Conservation (phyloP, 1,140 invertebrate genomes). For the Eulimnadia texana region DNA sequence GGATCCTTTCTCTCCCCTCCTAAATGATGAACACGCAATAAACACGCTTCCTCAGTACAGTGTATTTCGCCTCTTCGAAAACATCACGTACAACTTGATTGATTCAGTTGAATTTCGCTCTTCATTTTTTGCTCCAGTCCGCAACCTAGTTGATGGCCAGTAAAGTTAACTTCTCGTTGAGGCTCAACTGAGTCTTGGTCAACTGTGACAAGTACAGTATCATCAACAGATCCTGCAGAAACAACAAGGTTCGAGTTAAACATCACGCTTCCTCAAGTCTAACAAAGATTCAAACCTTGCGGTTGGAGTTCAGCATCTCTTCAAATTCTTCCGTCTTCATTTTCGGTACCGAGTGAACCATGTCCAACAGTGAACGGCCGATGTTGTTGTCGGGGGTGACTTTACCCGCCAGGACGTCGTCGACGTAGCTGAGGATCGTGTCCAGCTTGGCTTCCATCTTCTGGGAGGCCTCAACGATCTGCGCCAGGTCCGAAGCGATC, state of each 20-base stretch:
- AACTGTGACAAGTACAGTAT: slow-evolving; percentile 87
- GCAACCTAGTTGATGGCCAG: slow-evolving; percentile 34
- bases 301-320: slow-evolving; percentile 87
- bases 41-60: no score
- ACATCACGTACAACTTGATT: no score
- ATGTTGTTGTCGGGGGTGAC: slow-evolving; percentile 32
- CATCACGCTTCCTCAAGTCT: not conserved
- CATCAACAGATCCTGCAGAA: slow-evolving; percentile 74
- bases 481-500: slow-evolving; percentile 67
- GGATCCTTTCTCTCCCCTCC: no score
- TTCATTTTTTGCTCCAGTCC: not conserved
- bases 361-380: slow-evolving; percentile 68
- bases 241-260: slow-evolving; percentile 19
- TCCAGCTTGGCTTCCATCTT: slow-evolving; percentile 62
- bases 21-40: no score
- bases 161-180: slow-evolving; percentile 85
- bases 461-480: slow-evolving; percentile 63
- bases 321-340: slow-evolving; percentile 81
- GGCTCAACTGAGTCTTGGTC: slow-evolving; percentile 85
- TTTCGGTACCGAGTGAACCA: slow-evolving; percentile 71
- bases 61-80: no score
- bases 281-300: slow-evolving; percentile 46
- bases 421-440: slow-evolving; percentile 70
- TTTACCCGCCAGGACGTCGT: slow-evolving; percentile 40
- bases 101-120: no score